These are phyloP conservation scores for Stenodera caucasica DNA, from an alignment of 2,888 invertebrate genomes.

Conservation along the genomic window DNA sequence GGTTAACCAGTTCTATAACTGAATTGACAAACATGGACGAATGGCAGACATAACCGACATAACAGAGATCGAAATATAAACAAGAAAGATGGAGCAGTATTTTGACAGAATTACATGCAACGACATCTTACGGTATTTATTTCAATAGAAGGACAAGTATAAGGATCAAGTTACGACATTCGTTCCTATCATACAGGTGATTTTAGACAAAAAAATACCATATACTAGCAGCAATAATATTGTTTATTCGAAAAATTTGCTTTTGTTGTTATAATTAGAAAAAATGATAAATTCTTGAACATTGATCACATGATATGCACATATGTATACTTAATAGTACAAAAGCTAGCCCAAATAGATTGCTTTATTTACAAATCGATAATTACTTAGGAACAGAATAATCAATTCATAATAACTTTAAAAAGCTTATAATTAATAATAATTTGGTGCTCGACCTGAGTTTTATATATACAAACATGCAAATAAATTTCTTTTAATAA, in stretches of 20 bases:
- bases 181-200: too few species aligned
- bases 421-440: neutral
- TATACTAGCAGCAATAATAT: neutral
- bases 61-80: neutral
- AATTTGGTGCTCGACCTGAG: neutral
- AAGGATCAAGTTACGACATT: neutral
- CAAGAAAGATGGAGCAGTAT: neutral
- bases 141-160: too few species aligned
- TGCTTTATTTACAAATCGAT: conserved; percentile 2
- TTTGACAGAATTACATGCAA: neutral
- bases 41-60: neutral
- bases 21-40: conserved; percentile 7
- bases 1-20: conserved; percentile 13
- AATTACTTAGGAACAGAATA: too few species aligned
- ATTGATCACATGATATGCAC: conserved; percentile 4
- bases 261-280: neutral
- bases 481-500: neutral
- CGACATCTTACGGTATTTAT: neutral
- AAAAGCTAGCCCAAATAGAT: neutral
- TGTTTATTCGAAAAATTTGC: neutral
- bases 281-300: neutral
- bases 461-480: neutral
- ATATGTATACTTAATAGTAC: neutral
- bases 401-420: too few species aligned
- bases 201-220: too few species aligned